Evolutionary conservation across 2,888 invertebrate genomes (phyloP).

Genomic region (Lasioglossum figueresi): DNA sequence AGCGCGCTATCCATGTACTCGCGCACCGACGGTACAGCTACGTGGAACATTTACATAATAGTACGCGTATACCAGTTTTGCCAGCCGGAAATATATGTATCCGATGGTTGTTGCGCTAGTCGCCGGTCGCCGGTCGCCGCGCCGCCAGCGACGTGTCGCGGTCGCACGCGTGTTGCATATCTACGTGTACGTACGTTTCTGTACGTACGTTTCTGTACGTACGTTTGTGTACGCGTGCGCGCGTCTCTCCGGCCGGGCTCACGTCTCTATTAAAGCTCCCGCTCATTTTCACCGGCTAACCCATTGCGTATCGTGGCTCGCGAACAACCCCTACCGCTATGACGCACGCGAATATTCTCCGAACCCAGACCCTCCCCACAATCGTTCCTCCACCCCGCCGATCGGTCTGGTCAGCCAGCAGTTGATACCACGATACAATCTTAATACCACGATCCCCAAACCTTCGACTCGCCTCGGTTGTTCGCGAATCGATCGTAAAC

Average conservation of each 20-base stretch:
- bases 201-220: background rate
- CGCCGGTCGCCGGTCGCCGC: background rate
- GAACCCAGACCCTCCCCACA: background rate
- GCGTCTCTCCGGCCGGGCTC: conserved; percentile 20
- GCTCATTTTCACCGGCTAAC: conserved; percentile 66
- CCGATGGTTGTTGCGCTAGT: background rate
- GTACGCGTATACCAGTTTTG: conserved; percentile 34
- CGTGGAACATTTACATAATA: conserved; percentile 43
- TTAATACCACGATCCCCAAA: too few relatives aligned
- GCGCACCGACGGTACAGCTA: conserved; percentile 1
- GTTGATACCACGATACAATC: too few relatives aligned
- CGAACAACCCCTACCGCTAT: background rate
- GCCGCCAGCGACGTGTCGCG: background rate
- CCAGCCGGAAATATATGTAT: conserved; percentile 36
- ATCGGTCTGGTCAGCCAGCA: background rate
- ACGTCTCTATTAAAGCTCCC: conserved; percentile 74
- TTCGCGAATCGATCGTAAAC: background rate
- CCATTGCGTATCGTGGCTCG: conserved; percentile 43
- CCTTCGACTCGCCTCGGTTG: background rate
- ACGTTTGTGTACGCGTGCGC: conserved; percentile 19
- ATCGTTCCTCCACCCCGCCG: background rate
- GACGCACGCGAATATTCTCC: conserved; percentile 34
- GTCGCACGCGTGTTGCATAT: background rate
- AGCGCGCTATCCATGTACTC: conserved; percentile 21
- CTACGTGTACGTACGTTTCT: background rate